A percentile compares a stretch with the other conserved stretches of the same genome.
phyloP scores from a whole-genome alignment of 2,888 invertebrate genomes.

The Drosophila demipolita region DNA sequence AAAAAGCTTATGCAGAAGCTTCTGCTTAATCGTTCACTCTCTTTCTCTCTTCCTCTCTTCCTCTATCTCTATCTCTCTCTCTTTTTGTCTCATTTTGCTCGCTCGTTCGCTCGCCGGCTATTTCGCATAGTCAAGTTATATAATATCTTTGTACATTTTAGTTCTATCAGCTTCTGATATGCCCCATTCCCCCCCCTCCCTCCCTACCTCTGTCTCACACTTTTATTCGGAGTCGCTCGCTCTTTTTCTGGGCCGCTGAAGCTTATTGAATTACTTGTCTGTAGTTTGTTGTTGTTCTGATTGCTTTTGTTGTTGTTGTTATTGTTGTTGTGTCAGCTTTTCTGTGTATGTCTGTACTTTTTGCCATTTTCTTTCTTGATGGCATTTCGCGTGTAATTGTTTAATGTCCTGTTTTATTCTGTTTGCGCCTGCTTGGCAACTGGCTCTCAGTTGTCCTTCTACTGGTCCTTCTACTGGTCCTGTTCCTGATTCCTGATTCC shows the following conservation, averaged over 20 bases:
- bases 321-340: constrained; percentile 5
- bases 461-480: constrained; percentile 9
- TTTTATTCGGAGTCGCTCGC: not conserved
- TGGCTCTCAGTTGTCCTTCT: constrained; percentile 8
- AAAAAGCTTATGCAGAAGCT: constrained; percentile 52
- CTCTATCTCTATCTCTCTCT: constrained; percentile 4
- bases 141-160: constrained; percentile 48
- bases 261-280: constrained; percentile 60
- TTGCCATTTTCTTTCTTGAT: constrained; percentile 27
- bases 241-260: constrained; percentile 29
- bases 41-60: not conserved
- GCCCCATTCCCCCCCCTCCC: too few relatives aligned
- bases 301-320: not conserved
- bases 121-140: constrained; percentile 40
- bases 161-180: constrained; percentile 47
- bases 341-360: constrained; percentile 24
- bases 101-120: not conserved
- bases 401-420: constrained; percentile 66
- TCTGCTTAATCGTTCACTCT: not conserved
- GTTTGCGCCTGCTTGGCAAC: constrained; percentile 17
- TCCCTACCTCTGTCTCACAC: too few relatives aligned
- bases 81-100: constrained; percentile 1
- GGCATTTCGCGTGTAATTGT: constrained; percentile 61
- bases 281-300: not conserved
- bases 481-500: constrained; percentile 7